These are phyloP conservation scores for Tringa solitaria DNA, from an alignment of 2,113 vertebrate genomes.

Conservation along the genomic window DNA sequence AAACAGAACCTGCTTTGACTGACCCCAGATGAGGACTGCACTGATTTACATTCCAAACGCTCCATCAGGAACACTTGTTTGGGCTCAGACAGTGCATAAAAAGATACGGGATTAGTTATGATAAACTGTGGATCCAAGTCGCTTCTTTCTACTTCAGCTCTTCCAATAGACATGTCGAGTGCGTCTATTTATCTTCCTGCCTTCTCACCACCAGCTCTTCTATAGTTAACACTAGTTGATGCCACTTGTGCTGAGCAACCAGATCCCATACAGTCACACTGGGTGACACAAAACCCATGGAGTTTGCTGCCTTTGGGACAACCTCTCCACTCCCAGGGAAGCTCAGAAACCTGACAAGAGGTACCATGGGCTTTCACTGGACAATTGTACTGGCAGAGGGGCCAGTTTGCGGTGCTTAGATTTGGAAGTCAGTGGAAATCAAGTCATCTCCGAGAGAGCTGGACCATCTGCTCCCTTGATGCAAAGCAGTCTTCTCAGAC, in stretches of 20 bases:
- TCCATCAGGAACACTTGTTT: background rate
- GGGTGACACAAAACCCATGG: background rate
- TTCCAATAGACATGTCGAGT: background rate
- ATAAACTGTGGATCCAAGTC: slow-evolving; percentile 11
- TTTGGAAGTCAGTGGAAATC: background rate
- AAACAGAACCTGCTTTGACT: slow-evolving; percentile 27
- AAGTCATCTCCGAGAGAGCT: background rate
- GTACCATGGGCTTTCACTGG: background rate
- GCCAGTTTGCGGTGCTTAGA: background rate
- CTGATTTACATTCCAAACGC: background rate
- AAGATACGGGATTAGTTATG: slow-evolving; percentile 6
- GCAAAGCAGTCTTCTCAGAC: background rate
- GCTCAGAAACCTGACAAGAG: background rate
- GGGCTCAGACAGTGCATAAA: background rate
- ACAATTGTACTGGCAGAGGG: background rate
- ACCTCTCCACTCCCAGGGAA: background rate
- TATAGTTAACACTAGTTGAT: background rate
- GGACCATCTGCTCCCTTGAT: background rate
- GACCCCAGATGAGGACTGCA: background rate
- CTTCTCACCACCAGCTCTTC: background rate
- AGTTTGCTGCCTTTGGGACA: background rate
- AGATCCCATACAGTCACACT: background rate
- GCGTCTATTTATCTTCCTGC: background rate
- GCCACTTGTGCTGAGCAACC: background rate
- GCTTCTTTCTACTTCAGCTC: slow-evolving; percentile 9